A percentile compares a stretch with the other conserved stretches of the same genome.
Conservation (phyloP, 2,888 invertebrate species). For the Coenonympha arcania region DNA sequence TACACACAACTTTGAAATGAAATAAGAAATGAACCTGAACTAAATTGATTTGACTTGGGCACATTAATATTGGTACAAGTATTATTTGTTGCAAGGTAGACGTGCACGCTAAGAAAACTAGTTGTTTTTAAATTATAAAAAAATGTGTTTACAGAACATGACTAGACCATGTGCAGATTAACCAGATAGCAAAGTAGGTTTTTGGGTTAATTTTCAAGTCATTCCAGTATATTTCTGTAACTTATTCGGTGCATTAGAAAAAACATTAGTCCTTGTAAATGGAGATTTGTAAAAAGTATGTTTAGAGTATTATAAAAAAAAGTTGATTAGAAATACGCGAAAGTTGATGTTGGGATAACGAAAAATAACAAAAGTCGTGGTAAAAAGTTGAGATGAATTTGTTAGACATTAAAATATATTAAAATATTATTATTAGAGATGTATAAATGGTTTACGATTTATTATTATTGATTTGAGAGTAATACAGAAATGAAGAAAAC, state of each 20-base stretch:
- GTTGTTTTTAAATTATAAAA: neutral
- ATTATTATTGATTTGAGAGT: conserved; percentile 67
- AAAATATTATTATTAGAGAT: conserved; percentile 71
- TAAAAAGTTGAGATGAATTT: conserved; percentile 70
- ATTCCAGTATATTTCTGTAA: conserved; percentile 70
- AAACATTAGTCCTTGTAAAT: conserved; percentile 59
- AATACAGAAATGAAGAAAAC: conserved; percentile 57
- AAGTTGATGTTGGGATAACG: conserved; percentile 65
- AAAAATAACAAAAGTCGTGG: conserved; percentile 58
- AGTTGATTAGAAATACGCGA: conserved; percentile 63
- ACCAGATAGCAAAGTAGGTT: conserved; percentile 26
- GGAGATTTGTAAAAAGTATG: conserved; percentile 67
- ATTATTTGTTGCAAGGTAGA: neutral
- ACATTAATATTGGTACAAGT: neutral
- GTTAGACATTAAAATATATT: conserved; percentile 73
- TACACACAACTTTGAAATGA: no score
- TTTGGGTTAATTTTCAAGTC: conserved; percentile 44
- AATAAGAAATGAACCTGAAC: no score
- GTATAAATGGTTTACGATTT: conserved; percentile 73
- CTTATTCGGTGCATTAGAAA: conserved; percentile 55
- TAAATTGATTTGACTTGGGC: no score
- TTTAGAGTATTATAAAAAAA: conserved; percentile 62
- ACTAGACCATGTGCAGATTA: conserved; percentile 33
- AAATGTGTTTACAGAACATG: neutral
- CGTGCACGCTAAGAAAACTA: neutral